These are phyloP conservation scores for Dendronephthya gigantea DNA, from an alignment of 64 coral and sea anemone species.

Conservation along the genomic window DNA sequence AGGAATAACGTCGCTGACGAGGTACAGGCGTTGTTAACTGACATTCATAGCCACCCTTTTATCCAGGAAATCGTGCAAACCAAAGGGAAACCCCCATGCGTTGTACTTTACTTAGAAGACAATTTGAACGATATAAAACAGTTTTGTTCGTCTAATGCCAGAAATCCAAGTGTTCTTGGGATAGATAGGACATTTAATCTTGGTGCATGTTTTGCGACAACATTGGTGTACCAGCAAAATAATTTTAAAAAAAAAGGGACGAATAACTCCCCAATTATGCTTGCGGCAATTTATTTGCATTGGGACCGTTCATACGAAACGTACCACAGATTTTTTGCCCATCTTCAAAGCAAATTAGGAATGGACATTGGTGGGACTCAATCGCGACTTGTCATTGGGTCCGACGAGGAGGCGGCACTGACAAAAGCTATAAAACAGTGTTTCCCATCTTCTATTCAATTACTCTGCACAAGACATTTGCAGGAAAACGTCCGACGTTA, in stretches of 20 bases:
- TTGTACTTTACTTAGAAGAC: neutral
- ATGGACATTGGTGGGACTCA: neutral
- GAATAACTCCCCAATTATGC: neutral
- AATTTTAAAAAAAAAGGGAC: neutral
- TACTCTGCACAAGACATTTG: neutral
- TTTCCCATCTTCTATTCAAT: neutral
- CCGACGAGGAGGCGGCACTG: neutral
- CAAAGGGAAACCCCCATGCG: neutral
- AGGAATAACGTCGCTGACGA: neutral
- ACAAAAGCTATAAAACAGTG: neutral
- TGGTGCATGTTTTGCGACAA: neutral
- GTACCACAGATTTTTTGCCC: neutral
- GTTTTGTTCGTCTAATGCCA: neutral
- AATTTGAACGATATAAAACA: neutral
- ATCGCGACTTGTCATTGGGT: neutral
- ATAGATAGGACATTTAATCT: neutral
- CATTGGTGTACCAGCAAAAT: neutral
- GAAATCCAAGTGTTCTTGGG: neutral
- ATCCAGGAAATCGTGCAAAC: neutral
- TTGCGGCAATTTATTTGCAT: neutral
- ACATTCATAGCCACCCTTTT: neutral
- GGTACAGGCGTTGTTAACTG: neutral
- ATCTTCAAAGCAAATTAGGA: neutral
- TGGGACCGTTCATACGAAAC: neutral
- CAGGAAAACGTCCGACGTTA: neutral